A percentile compares a stretch with the other conserved stretches of the same genome.
These are phyloP conservation scores for Patella pellucida DNA, from an alignment of 2,888 invertebrate genomes.

Conservation along the genomic window DNA sequence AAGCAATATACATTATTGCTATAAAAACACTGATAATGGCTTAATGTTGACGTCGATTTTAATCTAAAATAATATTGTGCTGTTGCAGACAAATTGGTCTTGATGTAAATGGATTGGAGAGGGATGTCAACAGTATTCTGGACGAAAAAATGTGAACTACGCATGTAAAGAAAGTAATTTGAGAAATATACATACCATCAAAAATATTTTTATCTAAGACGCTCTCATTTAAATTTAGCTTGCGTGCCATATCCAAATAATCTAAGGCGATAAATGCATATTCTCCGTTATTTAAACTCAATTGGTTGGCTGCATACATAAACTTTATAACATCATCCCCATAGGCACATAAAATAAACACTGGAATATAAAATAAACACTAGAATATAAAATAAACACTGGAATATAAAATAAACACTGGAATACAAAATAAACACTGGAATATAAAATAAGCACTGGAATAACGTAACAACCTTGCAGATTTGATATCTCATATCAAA, in stretches of 20 bases:
- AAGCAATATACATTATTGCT: too few species aligned
- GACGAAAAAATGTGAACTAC: too few species aligned
- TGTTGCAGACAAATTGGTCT: too few species aligned
- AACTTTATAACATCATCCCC: slow-evolving; percentile 48
- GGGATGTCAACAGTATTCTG: too few species aligned
- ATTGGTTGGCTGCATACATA: slow-evolving; percentile 48
- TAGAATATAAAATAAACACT: slow-evolving; percentile 59
- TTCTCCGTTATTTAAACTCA: slow-evolving; percentile 47
- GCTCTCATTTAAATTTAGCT: not conserved
- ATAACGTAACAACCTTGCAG: too few species aligned
- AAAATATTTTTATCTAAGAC: slow-evolving; percentile 4
- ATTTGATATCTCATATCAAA: too few species aligned
- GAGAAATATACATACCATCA: slow-evolving; percentile 13
- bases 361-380: slow-evolving; percentile 33
- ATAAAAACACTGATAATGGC: too few species aligned
- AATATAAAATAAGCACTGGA: slow-evolving; percentile 10
- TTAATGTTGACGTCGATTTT: too few species aligned
- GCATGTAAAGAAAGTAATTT: too few species aligned
- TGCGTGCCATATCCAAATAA: slow-evolving; percentile 40
- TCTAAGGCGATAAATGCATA: slow-evolving; percentile 57
- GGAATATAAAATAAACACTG: slow-evolving; percentile 14
- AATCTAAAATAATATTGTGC: too few species aligned
- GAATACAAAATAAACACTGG: slow-evolving; percentile 58
- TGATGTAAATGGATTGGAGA: too few species aligned
- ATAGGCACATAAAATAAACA: slow-evolving; percentile 54